These are phyloP conservation scores for Dendropsophus ebraccatus DNA, from an alignment of 2,113 vertebrate species.

Conservation along the genomic window DNA sequence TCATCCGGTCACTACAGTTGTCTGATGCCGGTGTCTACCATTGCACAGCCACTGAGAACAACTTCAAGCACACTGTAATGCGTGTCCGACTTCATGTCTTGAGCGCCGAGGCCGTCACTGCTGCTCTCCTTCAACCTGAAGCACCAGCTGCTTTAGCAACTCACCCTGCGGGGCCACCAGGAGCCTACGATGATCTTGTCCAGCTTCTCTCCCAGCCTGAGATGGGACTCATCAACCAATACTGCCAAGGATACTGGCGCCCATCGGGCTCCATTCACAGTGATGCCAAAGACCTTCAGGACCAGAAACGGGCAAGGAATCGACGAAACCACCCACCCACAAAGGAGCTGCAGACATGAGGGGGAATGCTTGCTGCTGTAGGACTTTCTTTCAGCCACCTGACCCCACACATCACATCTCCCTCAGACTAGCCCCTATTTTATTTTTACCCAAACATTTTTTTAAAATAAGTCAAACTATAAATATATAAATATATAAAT, in stretches of 20 bases:
- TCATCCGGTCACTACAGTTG: constrained; percentile 90
- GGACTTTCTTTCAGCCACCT: neutral
- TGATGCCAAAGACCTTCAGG: constrained; percentile 89
- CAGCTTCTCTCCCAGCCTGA: constrained; percentile 95
- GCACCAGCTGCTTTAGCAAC: constrained; percentile 62
- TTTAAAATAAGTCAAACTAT: constrained; percentile 36
- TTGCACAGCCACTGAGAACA: constrained; percentile 97
- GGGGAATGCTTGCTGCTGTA: neutral
- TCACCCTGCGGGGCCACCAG: constrained; percentile 68
- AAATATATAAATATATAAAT: constrained; percentile 52
- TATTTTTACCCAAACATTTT: constrained; percentile 47
- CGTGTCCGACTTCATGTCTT: constrained; percentile 92
- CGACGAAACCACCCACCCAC: constrained; percentile 90
- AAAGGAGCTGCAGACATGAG: constrained; percentile 87
- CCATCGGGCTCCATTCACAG: constrained; percentile 76
- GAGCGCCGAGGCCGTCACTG: constrained; percentile 84
- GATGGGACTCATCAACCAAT: constrained; percentile 97
- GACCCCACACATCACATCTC: neutral
- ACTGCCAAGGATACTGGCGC: constrained; percentile 98
- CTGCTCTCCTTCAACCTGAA: constrained; percentile 82
- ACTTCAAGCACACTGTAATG: constrained; percentile 93
- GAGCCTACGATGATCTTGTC: constrained; percentile 92
- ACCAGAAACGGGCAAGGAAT: constrained; percentile 95
- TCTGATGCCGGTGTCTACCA: constrained; percentile 89
- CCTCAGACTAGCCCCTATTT: constrained; percentile 38